Percentiles rank a stretch among this genome's conserved stretches.
phyloP scores from a whole-genome alignment of 2,797 vertebrate genomes.

The Craterocephalus amniculus region DNA sequence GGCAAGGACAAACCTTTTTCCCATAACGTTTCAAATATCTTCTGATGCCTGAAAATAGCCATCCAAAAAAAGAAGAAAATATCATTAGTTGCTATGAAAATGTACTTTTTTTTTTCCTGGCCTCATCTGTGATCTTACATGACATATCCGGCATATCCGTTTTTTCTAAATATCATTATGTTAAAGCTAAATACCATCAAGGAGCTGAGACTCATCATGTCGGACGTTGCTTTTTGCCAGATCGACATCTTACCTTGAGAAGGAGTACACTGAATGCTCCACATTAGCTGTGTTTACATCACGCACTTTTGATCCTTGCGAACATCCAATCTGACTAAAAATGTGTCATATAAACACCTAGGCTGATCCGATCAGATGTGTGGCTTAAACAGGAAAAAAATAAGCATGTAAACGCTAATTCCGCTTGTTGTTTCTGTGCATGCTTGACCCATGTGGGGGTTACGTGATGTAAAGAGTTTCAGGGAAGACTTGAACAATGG shows the following conservation, averaged over 20 bases:
- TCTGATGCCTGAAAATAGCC: neutral
- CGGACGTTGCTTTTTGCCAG: constrained; percentile 17
- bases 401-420: too few species aligned
- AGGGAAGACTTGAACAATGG: too few species aligned
- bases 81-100: constrained; percentile 11
- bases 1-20: constrained; percentile 19
- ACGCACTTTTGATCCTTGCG: too few species aligned
- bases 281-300: constrained; percentile 1
- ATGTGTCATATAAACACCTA: too few species aligned
- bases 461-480: too few species aligned
- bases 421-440: too few species aligned
- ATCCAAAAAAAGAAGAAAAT: constrained; percentile 8
- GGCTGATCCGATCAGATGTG: too few species aligned
- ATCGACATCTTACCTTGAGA: constrained; percentile 19
- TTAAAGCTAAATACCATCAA: constrained; percentile 4
- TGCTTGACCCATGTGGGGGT: too few species aligned
- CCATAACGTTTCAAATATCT: constrained; percentile 26
- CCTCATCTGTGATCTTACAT: neutral
- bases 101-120: neutral
- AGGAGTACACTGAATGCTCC: constrained; percentile 29
- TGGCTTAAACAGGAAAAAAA: too few species aligned
- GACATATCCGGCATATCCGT: constrained; percentile 27
- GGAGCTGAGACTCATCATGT: constrained; percentile 22
- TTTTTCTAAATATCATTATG: constrained; percentile 38
- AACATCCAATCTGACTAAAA: too few species aligned